phyloP scores from a whole-genome alignment of 2,113 vertebrate species.

The Gasterosteus aculeatus region DNA sequence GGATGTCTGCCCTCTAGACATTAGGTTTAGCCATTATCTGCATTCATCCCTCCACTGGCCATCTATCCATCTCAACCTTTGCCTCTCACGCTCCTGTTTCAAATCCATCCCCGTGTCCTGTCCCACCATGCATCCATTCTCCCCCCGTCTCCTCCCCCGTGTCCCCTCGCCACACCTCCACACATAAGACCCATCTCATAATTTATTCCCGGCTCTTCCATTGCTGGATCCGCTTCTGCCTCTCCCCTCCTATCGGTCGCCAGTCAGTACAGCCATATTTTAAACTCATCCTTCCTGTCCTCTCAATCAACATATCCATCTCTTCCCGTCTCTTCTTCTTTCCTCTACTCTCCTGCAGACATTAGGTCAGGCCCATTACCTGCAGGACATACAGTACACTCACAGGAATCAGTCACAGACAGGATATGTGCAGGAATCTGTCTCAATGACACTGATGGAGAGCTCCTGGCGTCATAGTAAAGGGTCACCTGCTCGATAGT shows the following conservation, averaged over 20 bases:
- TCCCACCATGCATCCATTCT: slow-evolving; percentile 46
- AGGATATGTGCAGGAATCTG: slow-evolving; percentile 42
- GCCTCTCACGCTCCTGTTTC: slow-evolving; percentile 33
- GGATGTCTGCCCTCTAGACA: slow-evolving; percentile 77
- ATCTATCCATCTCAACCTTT: slow-evolving; percentile 63
- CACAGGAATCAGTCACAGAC: slow-evolving; percentile 47
- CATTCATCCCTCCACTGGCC: slow-evolving; percentile 68
- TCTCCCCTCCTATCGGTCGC: slow-evolving; percentile 48
- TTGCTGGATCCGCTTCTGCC: slow-evolving; percentile 31
- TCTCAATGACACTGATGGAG: slow-evolving; percentile 43
- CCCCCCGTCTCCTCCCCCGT: slow-evolving; percentile 20
- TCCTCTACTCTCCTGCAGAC: slow-evolving; percentile 40
- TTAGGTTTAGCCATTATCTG: slow-evolving; percentile 77
- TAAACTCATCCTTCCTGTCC: slow-evolving; percentile 60
- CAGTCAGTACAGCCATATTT: slow-evolving; percentile 68
- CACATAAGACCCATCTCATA: slow-evolving; percentile 65
- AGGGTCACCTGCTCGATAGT: neutral
- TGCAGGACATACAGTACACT: slow-evolving; percentile 43
- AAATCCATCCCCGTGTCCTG: slow-evolving; percentile 54
- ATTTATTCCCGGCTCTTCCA: slow-evolving; percentile 54
- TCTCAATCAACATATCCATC: slow-evolving; percentile 64
- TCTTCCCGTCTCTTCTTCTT: slow-evolving; percentile 39
- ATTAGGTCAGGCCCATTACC: slow-evolving; percentile 64
- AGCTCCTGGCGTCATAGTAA: slow-evolving; percentile 1
- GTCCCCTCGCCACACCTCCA: slow-evolving; percentile 61